Percentiles rank a stretch among this genome's conserved stretches.
Evolutionary conservation across 2,797 vertebrate species (phyloP).

Genomic region (Gambusia yucatana): DNA sequence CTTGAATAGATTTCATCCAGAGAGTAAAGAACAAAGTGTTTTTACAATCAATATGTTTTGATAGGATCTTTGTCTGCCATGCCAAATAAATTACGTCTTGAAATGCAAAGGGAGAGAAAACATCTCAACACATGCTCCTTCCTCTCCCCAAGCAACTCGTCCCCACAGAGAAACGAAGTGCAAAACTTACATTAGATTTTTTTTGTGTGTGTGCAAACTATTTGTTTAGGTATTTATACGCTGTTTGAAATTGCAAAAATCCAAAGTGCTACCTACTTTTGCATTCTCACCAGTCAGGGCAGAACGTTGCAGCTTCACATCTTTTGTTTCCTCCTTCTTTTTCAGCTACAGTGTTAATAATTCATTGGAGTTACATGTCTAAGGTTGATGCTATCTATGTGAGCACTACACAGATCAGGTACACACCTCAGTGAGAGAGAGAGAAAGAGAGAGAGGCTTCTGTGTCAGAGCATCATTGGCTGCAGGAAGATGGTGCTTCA

Average conservation of each 20-base stretch:
- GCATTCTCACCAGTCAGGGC: conserved; percentile 5
- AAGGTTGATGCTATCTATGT: conserved; percentile 47
- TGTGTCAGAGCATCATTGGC: conserved; percentile 33
- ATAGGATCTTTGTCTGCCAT: neutral
- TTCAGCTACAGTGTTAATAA: conserved; percentile 61
- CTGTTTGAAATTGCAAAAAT: conserved; percentile 1
- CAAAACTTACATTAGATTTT: neutral
- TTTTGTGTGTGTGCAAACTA: neutral
- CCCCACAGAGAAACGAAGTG: neutral
- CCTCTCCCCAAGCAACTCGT: neutral
- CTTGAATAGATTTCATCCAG: conserved; percentile 5
- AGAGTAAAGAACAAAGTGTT: neutral
- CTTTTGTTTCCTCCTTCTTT: conserved; percentile 28
- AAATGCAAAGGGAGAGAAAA: neutral
- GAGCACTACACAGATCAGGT: conserved; percentile 55
- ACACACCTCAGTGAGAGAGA: conserved; percentile 36
- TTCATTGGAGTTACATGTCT: conserved; percentile 55
- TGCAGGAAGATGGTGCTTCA: conserved; percentile 30
- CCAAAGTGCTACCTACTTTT: neutral
- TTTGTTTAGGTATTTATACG: neutral
- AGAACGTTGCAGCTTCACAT: conserved; percentile 36
- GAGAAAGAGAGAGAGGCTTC: conserved; percentile 25
- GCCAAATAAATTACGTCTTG: neutral
- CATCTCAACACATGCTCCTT: neutral
- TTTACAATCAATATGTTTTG: conserved; percentile 8